phyloP scores from a whole-genome alignment of 2,113 vertebrate genomes.

The Pteruthius melanotis region DNA sequence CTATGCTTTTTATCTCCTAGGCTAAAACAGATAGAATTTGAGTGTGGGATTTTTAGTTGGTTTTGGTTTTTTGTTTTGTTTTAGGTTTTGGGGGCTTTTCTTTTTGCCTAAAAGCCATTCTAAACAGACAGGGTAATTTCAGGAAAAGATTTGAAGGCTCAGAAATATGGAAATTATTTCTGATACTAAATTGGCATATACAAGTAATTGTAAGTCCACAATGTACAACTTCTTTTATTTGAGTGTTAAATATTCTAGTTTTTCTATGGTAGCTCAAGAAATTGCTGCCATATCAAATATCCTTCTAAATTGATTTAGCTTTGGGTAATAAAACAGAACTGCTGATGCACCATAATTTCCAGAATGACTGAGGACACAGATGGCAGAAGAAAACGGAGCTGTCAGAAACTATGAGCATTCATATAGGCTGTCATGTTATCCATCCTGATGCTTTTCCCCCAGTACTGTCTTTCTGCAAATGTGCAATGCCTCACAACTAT shows the following conservation, averaged over 20 bases:
- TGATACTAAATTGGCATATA: conserved; percentile 35
- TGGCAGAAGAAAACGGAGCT: conserved; percentile 46
- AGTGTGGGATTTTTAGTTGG: background rate
- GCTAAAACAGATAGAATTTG: background rate
- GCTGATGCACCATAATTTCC: conserved; percentile 14
- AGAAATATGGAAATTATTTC: conserved; percentile 4
- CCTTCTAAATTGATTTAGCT: conserved; percentile 21
- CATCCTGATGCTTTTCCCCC: background rate
- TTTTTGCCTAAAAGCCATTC: background rate
- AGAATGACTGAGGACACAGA: conserved; percentile 26
- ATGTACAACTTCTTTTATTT: background rate
- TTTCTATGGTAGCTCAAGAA: conserved; percentile 18
- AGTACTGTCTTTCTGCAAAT: background rate
- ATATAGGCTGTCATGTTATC: background rate
- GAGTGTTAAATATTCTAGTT: background rate
- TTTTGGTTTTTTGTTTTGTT: background rate
- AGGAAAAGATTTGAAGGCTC: conserved; percentile 19
- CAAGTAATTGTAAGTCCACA: background rate
- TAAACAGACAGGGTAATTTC: background rate
- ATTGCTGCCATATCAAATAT: conserved; percentile 41
- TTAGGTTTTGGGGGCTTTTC: too few relatives aligned
- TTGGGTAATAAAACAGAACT: conserved; percentile 57
- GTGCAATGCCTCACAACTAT: background rate
- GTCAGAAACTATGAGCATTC: conserved; percentile 46
- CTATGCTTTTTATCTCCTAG: background rate